These are phyloP conservation scores for Metallyticus violacea DNA, from an alignment of 2,888 invertebrate species.

Conservation along the genomic window DNA sequence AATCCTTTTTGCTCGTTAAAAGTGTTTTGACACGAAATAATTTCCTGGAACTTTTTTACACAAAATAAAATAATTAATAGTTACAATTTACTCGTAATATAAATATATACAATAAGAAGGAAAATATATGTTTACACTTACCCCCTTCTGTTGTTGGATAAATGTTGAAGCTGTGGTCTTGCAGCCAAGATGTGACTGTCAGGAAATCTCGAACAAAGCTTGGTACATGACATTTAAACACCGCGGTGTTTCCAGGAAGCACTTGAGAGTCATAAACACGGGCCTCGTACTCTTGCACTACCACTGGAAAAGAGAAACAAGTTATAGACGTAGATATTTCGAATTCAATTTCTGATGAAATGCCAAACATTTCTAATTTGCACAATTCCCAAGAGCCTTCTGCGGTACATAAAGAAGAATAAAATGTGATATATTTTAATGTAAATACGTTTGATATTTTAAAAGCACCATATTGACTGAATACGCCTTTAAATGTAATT, in stretches of 20 bases:
- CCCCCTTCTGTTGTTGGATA: constrained; percentile 35
- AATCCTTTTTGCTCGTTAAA: no score
- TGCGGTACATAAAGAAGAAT: not conserved
- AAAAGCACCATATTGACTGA: no score
- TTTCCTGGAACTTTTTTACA: no score
- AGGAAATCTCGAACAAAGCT: constrained; percentile 34
- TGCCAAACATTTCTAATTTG: not conserved
- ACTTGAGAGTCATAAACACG: constrained; percentile 31
- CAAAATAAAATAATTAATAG: no score
- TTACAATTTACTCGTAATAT: no score
- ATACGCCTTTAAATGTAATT: no score
- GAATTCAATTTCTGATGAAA: not conserved
- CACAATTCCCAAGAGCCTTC: not conserved
- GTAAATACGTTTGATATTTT: no score
- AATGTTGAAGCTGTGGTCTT: constrained; percentile 35
- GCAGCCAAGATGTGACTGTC: constrained; percentile 36
- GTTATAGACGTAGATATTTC: not conserved
- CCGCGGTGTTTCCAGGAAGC: constrained; percentile 34
- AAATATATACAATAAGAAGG: no score
- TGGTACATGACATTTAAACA: constrained; percentile 35
- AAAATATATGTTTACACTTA: constrained; percentile 15
- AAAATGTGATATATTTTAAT: no score
- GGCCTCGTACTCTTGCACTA: constrained; percentile 33
- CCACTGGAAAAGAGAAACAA: constrained; percentile 23
- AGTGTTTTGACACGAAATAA: no score